Evolutionary conservation across 2,113 vertebrate genomes (phyloP), one percentile per base, ranked within the genome.

Genomic region (Dipodomys stephensi): DNA sequence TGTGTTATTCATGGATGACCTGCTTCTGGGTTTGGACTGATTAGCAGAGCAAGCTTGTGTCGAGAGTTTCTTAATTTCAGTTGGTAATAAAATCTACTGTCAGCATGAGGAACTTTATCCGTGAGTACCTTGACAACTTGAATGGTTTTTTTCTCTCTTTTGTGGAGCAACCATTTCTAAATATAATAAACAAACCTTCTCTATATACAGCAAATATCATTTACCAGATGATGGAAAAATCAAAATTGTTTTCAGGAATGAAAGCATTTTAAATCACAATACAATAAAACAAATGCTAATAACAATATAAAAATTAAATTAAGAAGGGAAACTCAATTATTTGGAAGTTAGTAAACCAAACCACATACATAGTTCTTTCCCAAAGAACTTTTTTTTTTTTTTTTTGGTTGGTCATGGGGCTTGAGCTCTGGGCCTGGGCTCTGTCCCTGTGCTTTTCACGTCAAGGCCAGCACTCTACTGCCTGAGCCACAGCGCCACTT

Each of bases 211-310:
- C 20, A 95, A 76, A 81, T 64, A 60, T 60, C n/a, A 46, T 86
- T 74, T 77, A 62, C 12, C 76, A 49, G 18, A 65, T 69, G 68
- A 77, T 2, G 65, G 62, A 68, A 80, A 83, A 90, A 4, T 67
- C 32, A 81, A 86, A 72, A 39, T 77, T 87, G 25, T 79, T 73
- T 95, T 92, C 13, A 82, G 7, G 32, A 44, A 94, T 71, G 27
- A 78, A 71, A 13, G 2, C 5, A 35, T 78, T 83, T 95, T 87
- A 81, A 91, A 53, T 39, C 18, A 89, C 6, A 81, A 49, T 62
- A 44, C 88, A 82, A 83, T 71, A 49, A 83, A 88, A 65, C 4
- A n/a, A 64, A 1, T 80, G 46, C 32, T 83, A 80, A 60, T 19
- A 80, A 3, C 32, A 73, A 49, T 81, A 39, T 64, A 22, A 80